Evolutionary conservation across 2,113 vertebrate genomes (phyloP).

Genomic region (Furnarius figulus): DNA sequence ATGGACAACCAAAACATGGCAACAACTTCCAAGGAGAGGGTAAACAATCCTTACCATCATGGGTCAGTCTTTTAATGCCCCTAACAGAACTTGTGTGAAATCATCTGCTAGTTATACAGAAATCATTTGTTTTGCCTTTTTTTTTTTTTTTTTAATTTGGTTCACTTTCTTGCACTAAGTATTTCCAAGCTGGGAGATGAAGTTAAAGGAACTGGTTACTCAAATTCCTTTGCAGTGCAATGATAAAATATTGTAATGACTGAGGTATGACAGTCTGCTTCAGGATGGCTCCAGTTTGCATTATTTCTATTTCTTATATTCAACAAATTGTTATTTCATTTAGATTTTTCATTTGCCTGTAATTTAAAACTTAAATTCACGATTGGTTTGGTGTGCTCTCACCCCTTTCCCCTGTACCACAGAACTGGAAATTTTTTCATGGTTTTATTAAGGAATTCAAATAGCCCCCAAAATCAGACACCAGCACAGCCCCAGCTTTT

Average conservation of each 20-base stretch:
- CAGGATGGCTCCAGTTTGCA: background rate
- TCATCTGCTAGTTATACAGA: background rate
- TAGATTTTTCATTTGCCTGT: background rate
- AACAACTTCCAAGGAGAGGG: background rate
- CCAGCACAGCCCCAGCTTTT: background rate
- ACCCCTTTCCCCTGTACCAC: accelerated
- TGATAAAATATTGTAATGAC: background rate
- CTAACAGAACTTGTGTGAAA: background rate
- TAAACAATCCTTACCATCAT: background rate
- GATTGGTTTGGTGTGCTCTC: background rate
- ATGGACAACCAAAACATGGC: background rate
- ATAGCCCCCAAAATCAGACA: background rate
- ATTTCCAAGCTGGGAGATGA: background rate
- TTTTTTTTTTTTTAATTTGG: background rate
- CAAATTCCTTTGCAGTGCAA: background rate
- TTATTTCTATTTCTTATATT: background rate
- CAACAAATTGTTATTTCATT: background rate
- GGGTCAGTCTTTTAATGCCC: background rate
- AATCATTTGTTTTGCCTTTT: background rate
- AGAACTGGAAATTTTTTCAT: background rate
- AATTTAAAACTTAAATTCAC: background rate
- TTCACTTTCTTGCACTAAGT: background rate
- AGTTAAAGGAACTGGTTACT: background rate
- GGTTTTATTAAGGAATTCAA: background rate
- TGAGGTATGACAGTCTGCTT: background rate